phyloP scores from a whole-genome alignment of 1,140 invertebrate species.

The Lineus longissimus region DNA sequence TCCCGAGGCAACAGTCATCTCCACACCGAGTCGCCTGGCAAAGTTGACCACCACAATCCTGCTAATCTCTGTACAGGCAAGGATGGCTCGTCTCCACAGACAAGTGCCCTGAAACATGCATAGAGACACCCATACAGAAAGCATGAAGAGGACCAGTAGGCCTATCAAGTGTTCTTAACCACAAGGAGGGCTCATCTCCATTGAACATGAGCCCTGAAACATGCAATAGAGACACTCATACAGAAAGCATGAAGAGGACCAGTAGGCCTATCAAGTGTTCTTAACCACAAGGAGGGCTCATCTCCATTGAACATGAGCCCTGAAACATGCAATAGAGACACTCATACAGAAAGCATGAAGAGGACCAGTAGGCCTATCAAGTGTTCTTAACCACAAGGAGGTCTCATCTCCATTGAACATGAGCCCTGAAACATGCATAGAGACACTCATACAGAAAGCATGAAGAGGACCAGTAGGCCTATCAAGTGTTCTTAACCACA shows the following conservation, averaged over 20 bases:
- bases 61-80: constrained; percentile 35
- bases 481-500: too few relatives aligned
- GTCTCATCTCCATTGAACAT: constrained; percentile 47
- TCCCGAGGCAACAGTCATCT: constrained; percentile 45
- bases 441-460: too few relatives aligned
- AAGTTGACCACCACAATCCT: constrained; percentile 35
- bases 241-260: neutral
- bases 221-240: neutral
- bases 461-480: neutral
- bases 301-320: constrained; percentile 49
- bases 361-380: too few relatives aligned
- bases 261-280: too few relatives aligned
- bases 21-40: constrained; percentile 40
- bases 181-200: constrained; percentile 43
- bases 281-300: constrained; percentile 36
- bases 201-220: constrained; percentile 43
- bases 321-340: constrained; percentile 19
- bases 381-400: too few relatives aligned
- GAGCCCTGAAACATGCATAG: constrained; percentile 32
- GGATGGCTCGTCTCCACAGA: constrained; percentile 44
- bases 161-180: too few relatives aligned
- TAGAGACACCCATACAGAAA: too few relatives aligned
- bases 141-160: constrained; percentile 3
- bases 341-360: too few relatives aligned
- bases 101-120: constrained; percentile 40